phyloP scores from a whole-genome alignment of 1,140 invertebrate genomes.

The Bathynomus jamesi region DNA sequence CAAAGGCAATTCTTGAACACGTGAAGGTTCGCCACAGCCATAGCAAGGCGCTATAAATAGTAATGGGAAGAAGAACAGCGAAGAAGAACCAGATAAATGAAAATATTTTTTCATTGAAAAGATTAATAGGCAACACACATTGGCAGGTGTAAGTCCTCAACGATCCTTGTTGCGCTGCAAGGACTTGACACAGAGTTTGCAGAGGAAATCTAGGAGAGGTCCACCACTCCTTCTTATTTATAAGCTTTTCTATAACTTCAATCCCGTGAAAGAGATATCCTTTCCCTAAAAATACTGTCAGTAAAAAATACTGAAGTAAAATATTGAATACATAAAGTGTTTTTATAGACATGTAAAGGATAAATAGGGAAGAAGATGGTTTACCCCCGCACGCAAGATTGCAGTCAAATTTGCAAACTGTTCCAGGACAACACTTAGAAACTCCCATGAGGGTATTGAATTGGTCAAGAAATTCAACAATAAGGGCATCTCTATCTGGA shows the following conservation, averaged over 20 bases:
- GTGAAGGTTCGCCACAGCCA: slow-evolving; percentile 45
- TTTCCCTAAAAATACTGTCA: slow-evolving; percentile 44
- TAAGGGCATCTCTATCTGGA: slow-evolving; percentile 43
- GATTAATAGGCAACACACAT: slow-evolving; percentile 51
- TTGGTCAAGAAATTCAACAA: slow-evolving; percentile 44
- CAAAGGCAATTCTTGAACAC: slow-evolving; percentile 42
- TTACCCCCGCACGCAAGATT: slow-evolving; percentile 39
- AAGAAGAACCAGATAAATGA: slow-evolving; percentile 46
- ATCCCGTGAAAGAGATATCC: slow-evolving; percentile 43
- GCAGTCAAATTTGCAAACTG: slow-evolving; percentile 39
- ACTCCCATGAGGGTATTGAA: slow-evolving; percentile 44
- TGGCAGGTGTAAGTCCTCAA: slow-evolving; percentile 46
- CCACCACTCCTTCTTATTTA: slow-evolving; percentile 42
- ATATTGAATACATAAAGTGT: slow-evolving; percentile 46
- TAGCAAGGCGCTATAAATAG: slow-evolving; percentile 41
- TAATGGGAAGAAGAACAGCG: slow-evolving; percentile 43
- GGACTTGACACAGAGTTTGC: slow-evolving; percentile 43
- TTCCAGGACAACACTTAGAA: slow-evolving; percentile 42
- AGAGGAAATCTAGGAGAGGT: slow-evolving; percentile 43
- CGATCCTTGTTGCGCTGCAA: slow-evolving; percentile 43
- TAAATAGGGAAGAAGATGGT: slow-evolving; percentile 44
- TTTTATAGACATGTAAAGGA: slow-evolving; percentile 46
- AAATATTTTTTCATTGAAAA: slow-evolving; percentile 53
- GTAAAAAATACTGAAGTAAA: slow-evolving; percentile 45
- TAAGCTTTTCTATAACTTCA: slow-evolving; percentile 40